phyloP scores from a whole-genome alignment of 2,113 vertebrate species.

The Callionymus lyra region DNA sequence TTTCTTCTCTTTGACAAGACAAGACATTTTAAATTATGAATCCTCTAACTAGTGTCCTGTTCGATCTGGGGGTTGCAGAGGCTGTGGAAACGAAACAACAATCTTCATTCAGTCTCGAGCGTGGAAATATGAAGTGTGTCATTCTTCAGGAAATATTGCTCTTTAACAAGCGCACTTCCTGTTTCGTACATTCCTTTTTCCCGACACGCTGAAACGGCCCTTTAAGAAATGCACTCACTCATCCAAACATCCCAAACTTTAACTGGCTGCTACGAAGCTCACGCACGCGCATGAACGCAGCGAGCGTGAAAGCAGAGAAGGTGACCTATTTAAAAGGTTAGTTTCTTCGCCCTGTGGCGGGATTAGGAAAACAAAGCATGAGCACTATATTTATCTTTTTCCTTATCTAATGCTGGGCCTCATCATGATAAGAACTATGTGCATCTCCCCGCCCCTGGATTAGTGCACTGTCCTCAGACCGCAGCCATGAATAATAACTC shows the following conservation, averaged over 20 bases:
- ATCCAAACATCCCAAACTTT: slow-evolving; percentile 6
- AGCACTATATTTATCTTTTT: slow-evolving; percentile 57
- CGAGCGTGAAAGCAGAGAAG: slow-evolving; percentile 35
- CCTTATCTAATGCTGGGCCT: slow-evolving; percentile 48
- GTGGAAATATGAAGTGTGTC: no score
- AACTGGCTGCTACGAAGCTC: neutral
- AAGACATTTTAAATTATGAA: no score
- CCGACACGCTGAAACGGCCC: neutral
- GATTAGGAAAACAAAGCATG: slow-evolving; percentile 55
- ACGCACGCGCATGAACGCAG: slow-evolving; percentile 3
- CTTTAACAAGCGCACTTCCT: neutral
- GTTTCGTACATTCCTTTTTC: neutral
- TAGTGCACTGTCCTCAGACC: slow-evolving; percentile 40
- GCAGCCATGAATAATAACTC: slow-evolving; percentile 38
- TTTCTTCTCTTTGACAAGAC: no score
- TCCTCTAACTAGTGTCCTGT: no score
- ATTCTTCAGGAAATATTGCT: no score
- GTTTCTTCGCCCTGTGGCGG: slow-evolving; percentile 49
- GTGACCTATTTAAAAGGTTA: slow-evolving; percentile 66
- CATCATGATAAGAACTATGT: slow-evolving; percentile 51
- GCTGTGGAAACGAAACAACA: no score
- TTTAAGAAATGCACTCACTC: slow-evolving; percentile 4
- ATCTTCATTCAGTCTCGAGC: no score
- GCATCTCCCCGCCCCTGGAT: slow-evolving; percentile 45
- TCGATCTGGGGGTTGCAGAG: no score